Percentiles rank a stretch among this genome's conserved stretches.
phyloP scores from a whole-genome alignment of 2,888 invertebrate species.

The Flexamia atlantica region DNA sequence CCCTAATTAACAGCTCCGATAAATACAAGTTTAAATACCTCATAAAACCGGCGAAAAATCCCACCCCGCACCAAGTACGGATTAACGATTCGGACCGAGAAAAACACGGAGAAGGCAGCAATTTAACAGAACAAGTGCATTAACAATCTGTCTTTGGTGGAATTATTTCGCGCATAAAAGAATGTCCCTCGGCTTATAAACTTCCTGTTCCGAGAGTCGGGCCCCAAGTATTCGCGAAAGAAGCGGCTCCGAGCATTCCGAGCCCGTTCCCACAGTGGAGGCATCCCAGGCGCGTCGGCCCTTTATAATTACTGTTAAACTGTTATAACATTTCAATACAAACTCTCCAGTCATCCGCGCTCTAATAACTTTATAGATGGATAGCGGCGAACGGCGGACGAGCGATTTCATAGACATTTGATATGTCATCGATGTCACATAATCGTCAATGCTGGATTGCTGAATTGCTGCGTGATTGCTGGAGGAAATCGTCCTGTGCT shows the following conservation, averaged over 20 bases:
- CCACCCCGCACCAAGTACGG: too few relatives aligned
- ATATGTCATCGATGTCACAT: neutral
- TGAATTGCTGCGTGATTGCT: neutral
- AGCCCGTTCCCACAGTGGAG: conserved; percentile 37
- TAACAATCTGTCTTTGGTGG: conserved; percentile 46
- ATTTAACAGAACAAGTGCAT: conserved; percentile 21
- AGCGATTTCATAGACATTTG: neutral
- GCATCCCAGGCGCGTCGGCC: conserved; percentile 27
- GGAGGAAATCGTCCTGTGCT: too few relatives aligned
- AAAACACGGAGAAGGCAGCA: neutral
- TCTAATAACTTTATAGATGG: conserved; percentile 23
- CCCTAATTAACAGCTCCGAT: too few relatives aligned
- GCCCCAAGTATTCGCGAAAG: conserved; percentile 39
- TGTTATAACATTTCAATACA: conserved; percentile 60
- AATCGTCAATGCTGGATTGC: too few relatives aligned
- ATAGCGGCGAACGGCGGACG: neutral
- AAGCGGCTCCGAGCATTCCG: conserved; percentile 15
- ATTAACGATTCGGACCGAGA: neutral
- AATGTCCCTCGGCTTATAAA: conserved; percentile 26
- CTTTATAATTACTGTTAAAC: conserved; percentile 57
- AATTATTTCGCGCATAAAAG: conserved; percentile 44
- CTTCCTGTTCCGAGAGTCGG: conserved; percentile 56
- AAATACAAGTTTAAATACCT: too few relatives aligned
- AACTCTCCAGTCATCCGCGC: neutral
- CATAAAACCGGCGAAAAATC: too few relatives aligned